These are phyloP conservation scores for Atethmia centrago DNA, from an alignment of 2,888 invertebrate species.

Conservation along the genomic window DNA sequence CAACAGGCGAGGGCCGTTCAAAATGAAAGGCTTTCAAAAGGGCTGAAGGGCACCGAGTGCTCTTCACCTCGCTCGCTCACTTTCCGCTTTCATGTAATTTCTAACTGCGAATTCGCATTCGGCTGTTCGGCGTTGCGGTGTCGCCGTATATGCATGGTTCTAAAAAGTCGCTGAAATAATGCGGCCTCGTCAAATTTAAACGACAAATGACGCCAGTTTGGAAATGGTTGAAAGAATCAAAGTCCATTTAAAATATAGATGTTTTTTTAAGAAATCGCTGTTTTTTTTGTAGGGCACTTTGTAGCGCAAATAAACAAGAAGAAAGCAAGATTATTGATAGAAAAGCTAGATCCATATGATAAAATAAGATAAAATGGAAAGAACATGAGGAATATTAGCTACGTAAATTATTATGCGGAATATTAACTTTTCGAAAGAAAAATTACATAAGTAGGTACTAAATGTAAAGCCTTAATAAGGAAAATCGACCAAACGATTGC, in stretches of 20 bases:
- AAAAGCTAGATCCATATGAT: not conserved
- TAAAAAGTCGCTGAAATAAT: conserved; percentile 35
- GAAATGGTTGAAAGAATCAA: conserved; percentile 15
- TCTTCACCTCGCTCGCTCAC: conserved; percentile 64
- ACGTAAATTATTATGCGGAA: not conserved
- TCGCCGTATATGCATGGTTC: conserved; percentile 24
- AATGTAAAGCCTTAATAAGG: not conserved
- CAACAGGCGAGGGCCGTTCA: conserved; percentile 62
- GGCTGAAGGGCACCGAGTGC: conserved; percentile 54
- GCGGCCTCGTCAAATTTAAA: conserved; percentile 19
- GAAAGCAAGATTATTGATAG: not conserved
- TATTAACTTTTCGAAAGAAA: not conserved
- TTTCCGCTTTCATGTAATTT: conserved; percentile 64
- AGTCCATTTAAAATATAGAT: conserved; percentile 33
- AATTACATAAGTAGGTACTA: not conserved
- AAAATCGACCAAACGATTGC: not conserved
- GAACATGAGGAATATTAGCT: not conserved
- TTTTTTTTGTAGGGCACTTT: not conserved
- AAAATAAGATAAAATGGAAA: not conserved
- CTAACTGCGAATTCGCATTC: conserved; percentile 52
- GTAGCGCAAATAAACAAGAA: not conserved
- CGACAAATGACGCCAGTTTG: conserved; percentile 44
- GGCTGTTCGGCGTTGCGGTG: conserved; percentile 43
- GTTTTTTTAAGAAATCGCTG: not conserved
- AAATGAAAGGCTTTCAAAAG: conserved; percentile 68